phyloP scores from a whole-genome alignment of 2,113 vertebrate species.

The Eurystomus gularis region DNA sequence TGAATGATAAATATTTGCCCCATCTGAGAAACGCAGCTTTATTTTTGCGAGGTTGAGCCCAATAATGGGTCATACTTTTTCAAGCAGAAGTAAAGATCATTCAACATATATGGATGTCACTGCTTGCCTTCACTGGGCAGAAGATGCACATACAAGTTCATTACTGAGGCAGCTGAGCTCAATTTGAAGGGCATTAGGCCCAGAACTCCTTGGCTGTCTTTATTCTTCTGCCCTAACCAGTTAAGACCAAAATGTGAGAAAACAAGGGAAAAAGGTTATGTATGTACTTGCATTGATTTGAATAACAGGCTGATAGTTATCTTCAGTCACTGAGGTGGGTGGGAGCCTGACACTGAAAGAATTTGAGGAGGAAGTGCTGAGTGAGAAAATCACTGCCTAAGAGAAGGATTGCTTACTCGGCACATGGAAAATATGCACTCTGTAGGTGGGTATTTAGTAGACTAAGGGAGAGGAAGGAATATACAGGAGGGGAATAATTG shows the following conservation, averaged over 20 bases:
- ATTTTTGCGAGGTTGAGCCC: not conserved
- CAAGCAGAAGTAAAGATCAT: not conserved
- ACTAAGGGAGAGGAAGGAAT: not conserved
- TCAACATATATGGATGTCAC: not conserved
- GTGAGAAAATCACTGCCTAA: constrained; percentile 53
- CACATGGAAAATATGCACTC: constrained; percentile 48
- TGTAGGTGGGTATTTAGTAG: constrained; percentile 47
- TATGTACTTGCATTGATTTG: constrained; percentile 54
- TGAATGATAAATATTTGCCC: not conserved
- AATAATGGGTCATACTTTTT: not conserved
- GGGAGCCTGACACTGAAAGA: constrained; percentile 49
- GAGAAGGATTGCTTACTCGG: constrained; percentile 31
- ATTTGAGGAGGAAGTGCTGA: constrained; percentile 66
- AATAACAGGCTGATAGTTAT: constrained; percentile 55
- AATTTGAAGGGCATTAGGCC: not conserved
- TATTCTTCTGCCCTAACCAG: not conserved
- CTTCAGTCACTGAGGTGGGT: constrained; percentile 53
- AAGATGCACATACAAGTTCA: not conserved
- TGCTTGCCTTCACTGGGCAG: not conserved
- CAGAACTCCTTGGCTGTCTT: not conserved
- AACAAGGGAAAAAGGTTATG: constrained; percentile 11
- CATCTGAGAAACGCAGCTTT: not conserved
- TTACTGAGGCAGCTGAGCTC: not conserved
- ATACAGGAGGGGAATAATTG: not conserved
- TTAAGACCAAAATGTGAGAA: constrained; percentile 28